Evolutionary conservation across 64 coral and sea anemone genomes (phyloP), one percentile per base, ranked within the genome.

Genomic region (Actinia equina): DNA sequence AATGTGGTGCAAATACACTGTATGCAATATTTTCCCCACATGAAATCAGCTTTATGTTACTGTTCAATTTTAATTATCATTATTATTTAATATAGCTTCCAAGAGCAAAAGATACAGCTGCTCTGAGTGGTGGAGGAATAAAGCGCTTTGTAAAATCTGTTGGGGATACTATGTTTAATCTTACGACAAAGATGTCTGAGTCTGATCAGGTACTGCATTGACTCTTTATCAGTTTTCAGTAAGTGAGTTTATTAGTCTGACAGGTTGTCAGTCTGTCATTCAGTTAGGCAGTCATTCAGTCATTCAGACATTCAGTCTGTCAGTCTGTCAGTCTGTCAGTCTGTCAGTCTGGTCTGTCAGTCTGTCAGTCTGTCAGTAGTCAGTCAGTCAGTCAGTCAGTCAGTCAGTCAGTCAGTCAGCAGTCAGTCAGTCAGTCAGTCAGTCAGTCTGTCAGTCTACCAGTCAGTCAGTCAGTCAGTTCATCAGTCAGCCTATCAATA

Each of bases 161-260:
- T 20, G 97, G 97, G 45, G 97, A 99, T 81, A 99, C 97, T 22
- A 93, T 99, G 97, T 99, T 99, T 92, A 90, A 86, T 80, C 83
- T 99, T 15, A 99, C 97, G 7, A 95, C 93, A 11, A 99, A 99
- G 83, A 95, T 99, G 90, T 87, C 93, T 42, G 97, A 99, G 58
- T 90, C 93, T 41, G 97, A 99, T 78, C 93, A 99, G 87, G 96
- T 98, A 79, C 49, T 49, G 14, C 58, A 65, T 56, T 62, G 13
- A 22, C 44, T 54, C 7, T 25, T 53, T 83, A 53, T 83, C 11
- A 44, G 5, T 83, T 52, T 19, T 44, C 46, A 22, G 2, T 25
- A 4, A 17, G 10, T 52, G 18, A 62, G 19, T 17, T 15, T 17
- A 14, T 62, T 62, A 14, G 59, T 62, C 59, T 6, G 59, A 6